phyloP scores from a whole-genome alignment of 1,140 invertebrate species.

The Eriosoma lanigerum region DNA sequence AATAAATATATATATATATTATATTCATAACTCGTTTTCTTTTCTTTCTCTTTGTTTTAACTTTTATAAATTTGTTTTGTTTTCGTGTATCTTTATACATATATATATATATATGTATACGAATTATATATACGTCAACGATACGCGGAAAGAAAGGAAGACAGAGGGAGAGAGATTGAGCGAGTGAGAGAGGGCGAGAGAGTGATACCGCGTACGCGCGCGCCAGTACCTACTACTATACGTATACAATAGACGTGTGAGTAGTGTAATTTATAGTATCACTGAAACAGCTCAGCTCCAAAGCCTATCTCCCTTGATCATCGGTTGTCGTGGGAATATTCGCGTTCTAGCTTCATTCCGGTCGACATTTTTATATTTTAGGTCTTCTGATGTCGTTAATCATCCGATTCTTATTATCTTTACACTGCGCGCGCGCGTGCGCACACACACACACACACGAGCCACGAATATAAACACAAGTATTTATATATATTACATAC shows the following conservation, averaged over 20 bases:
- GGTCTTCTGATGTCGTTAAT: constrained; percentile 44
- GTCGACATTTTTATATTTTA: constrained; percentile 50
- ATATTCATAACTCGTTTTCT: constrained; percentile 51
- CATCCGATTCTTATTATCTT: constrained; percentile 39
- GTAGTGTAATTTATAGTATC: constrained; percentile 50
- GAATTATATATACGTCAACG: too few relatives aligned
- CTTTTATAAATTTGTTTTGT: constrained; percentile 51
- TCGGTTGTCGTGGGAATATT: constrained; percentile 47
- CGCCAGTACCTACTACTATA: background rate
- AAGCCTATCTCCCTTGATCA: constrained; percentile 41
- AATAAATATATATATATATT: constrained; percentile 14
- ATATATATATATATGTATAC: too few relatives aligned
- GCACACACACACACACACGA: background rate
- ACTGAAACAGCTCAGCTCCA: constrained; percentile 23
- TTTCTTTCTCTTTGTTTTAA: constrained; percentile 30
- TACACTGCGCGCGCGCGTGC: too few relatives aligned
- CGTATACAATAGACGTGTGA: background rate
- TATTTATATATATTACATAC: background rate
- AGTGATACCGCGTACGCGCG: background rate
- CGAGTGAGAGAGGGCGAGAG: background rate
- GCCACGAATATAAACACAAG: too few relatives aligned
- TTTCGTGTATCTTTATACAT: background rate
- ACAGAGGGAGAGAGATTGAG: background rate
- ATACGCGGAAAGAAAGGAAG: too few relatives aligned
- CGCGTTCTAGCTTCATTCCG: constrained; percentile 39